Base-by-base conservation (phyloP, 2,888 invertebrate species). In the Yponomeuta cagnagella region DNA sequence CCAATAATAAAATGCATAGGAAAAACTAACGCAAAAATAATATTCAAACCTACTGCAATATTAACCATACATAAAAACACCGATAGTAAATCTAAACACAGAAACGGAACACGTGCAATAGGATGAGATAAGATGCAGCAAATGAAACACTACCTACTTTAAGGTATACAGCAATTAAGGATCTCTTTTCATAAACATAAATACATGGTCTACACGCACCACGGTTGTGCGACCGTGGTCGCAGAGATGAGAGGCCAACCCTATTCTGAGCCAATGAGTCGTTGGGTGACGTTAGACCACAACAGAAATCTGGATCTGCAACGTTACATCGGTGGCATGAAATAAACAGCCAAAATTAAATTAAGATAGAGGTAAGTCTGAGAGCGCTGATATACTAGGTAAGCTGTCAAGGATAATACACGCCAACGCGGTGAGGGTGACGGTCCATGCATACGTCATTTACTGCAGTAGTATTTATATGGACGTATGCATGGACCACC, bases 221-320 rank as follows among this genome's bases (percentile, higher is more conserved):
- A 83, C 94, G 94, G 81, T 92, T 92, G 91, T 93, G 93, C 89
- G 93, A 93, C 80, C 92, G 92, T 74, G 93, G 92, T 86, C 92
- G 89, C 72, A 91, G 92, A 75, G 91, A 90, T 70, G 91, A 85
- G 74, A 90, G 84, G 76, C 92, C 92, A 81, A 92, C 89, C 81
- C 83, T 92, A 92, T 94, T 93, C 88, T 93, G 91, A 84, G 94
- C 94, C 90, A 94, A 93, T 89, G 95, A 95, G 93, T 93, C 94
- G 92, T 95, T 95, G 83, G 96, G 96, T 84, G 95, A 94, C 83
- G 94, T 95, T 91, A 96, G 94, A 90, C 96, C 96, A 94, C 96
- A 96, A 95, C 96, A 96, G 94, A 96, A 96, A 94, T 96, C 96
- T 90, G 96, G 96, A 96, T 96, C 96, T 96, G 96, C 89, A 96